Base-by-base conservation (phyloP, 2,113 vertebrate genomes). In the Cyprinus carpio region DNA sequence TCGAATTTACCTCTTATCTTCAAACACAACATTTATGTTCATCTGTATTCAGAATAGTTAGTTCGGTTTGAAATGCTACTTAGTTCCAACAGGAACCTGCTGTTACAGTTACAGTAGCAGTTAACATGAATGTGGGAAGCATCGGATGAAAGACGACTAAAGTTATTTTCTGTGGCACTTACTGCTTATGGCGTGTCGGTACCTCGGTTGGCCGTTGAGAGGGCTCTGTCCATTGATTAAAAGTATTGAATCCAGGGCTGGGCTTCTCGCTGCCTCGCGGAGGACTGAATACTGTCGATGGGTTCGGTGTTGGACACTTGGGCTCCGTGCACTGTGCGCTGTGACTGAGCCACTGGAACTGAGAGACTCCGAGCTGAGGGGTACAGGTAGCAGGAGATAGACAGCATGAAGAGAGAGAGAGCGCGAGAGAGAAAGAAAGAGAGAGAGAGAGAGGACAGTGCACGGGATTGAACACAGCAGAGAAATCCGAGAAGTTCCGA, bases 181-280 rank as follows among this genome's bases (percentile, higher is more conserved):
- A 98, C 97, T 96, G 96, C 94, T 97, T 93, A 98, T 90, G 94
- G 96, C 90, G 94, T 97, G 97, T 93, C 96, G 95, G 96, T 95
- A 96, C 93, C 94, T 95, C 93, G 96, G 96, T 95, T 96, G 97
- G 93, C 95, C 94, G 94, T 96, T 94, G 91, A 93, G 89, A 90
- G 94, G 93, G 94, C 95, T 97, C 96, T 97, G 97, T 96, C 97
- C 97, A 98, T 99, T 97, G 96, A 97, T 95, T 95, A 98, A 94
- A 92, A 98, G 96, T 97, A 98, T 95, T 94, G 97, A 96, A 96
- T 99, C 97, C 96, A 99, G 97, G 96, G 94, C 96, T 96, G 95
- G 91, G 96, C 94, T 93, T 96, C 94, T 91, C 90, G 84, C 88
- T 88, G 90, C 85, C 90, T 88, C 89, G 40, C 84, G 89, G 80